Conservation (phyloP, 2,888 invertebrate genomes). For the Unio delphinus region DNA sequence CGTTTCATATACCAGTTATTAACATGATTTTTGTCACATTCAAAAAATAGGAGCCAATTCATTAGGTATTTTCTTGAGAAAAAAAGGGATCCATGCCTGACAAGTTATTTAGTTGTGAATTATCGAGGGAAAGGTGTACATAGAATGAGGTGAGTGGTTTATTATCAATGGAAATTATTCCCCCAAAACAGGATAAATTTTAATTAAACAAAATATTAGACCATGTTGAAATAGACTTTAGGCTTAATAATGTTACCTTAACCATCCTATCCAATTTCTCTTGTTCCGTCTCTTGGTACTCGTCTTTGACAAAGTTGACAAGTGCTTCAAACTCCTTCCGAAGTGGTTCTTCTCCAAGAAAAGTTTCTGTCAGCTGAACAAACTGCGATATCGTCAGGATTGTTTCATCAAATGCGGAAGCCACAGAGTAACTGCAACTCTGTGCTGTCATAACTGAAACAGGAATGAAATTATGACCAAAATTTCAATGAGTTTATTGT, state of each 20-base stretch:
- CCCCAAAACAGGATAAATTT: neutral
- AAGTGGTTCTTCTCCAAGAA: slow-evolving; percentile 62
- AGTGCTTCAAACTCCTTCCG: slow-evolving; percentile 52
- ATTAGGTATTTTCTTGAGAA: too few species aligned
- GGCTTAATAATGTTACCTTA: slow-evolving; percentile 48
- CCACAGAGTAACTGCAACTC: slow-evolving; percentile 58
- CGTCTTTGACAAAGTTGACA: slow-evolving; percentile 59
- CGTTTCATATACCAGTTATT: too few species aligned
- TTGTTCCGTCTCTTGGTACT: slow-evolving; percentile 69
- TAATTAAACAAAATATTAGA: neutral
- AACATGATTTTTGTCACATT: too few species aligned
- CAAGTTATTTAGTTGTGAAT: too few species aligned
- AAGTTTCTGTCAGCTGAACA: slow-evolving; percentile 69
- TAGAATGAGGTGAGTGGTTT: too few species aligned
- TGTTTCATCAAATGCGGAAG: slow-evolving; percentile 68
- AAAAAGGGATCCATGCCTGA: too few species aligned
- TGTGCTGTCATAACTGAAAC: slow-evolving; percentile 40
- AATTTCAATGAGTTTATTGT: too few species aligned
- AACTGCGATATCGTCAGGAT: slow-evolving; percentile 68
- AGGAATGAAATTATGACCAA: neutral
- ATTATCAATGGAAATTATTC: too few species aligned
- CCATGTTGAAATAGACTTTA: neutral
- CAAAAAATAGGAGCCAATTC: too few species aligned
- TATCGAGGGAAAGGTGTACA: too few species aligned
- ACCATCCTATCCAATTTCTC: slow-evolving; percentile 67